Evolutionary conservation across 64 coral and sea anemone species (phyloP).

Genomic region (Trachythela sp.): DNA sequence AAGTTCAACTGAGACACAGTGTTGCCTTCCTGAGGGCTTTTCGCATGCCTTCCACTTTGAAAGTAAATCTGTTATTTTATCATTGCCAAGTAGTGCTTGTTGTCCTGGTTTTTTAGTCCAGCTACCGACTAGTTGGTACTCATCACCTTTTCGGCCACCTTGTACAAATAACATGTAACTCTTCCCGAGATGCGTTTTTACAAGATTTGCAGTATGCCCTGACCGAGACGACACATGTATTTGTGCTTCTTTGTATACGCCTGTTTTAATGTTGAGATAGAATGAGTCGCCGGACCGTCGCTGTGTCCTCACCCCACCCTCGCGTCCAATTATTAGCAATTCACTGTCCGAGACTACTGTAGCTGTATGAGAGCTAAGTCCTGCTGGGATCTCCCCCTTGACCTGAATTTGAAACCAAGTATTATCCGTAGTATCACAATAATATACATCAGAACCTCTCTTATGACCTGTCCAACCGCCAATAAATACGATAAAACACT

Average conservation of each 20-base stretch:
- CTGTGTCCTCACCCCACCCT: conserved; percentile 87
- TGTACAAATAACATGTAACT: conserved; percentile 69
- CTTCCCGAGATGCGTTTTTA: conserved; percentile 57
- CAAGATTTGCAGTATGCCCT: conserved; percentile 77
- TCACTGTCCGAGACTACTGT: conserved; percentile 56
- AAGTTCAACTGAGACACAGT: conserved; percentile 51
- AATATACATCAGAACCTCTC: conserved; percentile 70
- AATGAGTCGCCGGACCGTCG: conserved; percentile 85
- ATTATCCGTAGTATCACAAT: conserved; percentile 60
- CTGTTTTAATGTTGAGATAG: conserved; percentile 71
- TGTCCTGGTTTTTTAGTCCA: conserved; percentile 40
- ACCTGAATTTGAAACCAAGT: conserved; percentile 61
- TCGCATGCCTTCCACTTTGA: conserved; percentile 50
- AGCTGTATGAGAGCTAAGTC: conserved; percentile 88
- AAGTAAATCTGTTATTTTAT: conserved; percentile 53
- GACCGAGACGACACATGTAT: conserved; percentile 68
- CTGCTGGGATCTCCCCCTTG: conserved; percentile 74
- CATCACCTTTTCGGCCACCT: conserved; percentile 80
- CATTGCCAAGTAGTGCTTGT: conserved; percentile 19
- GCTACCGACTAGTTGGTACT: conserved; percentile 66
- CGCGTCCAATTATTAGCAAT: conserved; percentile 78
- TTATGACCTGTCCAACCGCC: conserved; percentile 96
- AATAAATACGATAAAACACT: conserved; percentile 73
- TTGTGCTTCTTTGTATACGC: conserved; percentile 57
- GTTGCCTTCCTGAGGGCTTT: conserved; percentile 74